phyloP scores from a whole-genome alignment of 2,797 vertebrate species.

The Xiphophorus birchmanni region DNA sequence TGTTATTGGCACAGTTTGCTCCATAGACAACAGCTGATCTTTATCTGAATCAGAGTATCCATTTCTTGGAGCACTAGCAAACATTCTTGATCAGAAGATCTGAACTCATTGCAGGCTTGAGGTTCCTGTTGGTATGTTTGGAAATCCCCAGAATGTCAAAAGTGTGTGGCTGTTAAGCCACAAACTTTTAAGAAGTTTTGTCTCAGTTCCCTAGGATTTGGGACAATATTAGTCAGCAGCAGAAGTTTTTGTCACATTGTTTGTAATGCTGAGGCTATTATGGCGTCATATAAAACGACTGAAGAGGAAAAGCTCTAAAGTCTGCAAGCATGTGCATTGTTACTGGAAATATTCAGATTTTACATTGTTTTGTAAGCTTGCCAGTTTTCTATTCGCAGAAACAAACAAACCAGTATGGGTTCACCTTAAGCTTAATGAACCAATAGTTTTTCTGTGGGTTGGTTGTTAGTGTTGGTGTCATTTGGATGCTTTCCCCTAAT shows the following conservation, averaged over 20 bases:
- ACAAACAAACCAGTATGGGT: not conserved
- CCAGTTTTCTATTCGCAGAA: not conserved
- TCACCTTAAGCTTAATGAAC: not conserved
- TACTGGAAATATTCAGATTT: not conserved
- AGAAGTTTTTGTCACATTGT: not conserved
- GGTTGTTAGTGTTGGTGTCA: not conserved
- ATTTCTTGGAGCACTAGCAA: conserved; percentile 1
- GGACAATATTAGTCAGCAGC: not conserved
- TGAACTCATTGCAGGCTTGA: not conserved
- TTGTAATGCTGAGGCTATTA: not conserved
- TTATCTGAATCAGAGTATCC: not conserved
- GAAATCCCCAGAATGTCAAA: conserved; percentile 43
- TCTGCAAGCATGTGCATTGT: too few species aligned
- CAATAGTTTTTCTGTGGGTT: not conserved
- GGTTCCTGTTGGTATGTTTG: conserved; percentile 15
- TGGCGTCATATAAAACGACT: not conserved
- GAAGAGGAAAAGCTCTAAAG: not conserved
- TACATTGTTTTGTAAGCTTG: not conserved
- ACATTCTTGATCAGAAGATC: not conserved
- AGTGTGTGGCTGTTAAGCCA: conserved; percentile 30
- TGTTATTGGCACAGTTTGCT: not conserved
- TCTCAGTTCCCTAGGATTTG: conserved; percentile 9
- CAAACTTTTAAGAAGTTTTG: conserved; percentile 7
- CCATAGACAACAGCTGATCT: not conserved
- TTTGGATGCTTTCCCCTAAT: not conserved